phyloP scores from a whole-genome alignment of 2,888 invertebrate species.

The Lasius fuliginosus region DNA sequence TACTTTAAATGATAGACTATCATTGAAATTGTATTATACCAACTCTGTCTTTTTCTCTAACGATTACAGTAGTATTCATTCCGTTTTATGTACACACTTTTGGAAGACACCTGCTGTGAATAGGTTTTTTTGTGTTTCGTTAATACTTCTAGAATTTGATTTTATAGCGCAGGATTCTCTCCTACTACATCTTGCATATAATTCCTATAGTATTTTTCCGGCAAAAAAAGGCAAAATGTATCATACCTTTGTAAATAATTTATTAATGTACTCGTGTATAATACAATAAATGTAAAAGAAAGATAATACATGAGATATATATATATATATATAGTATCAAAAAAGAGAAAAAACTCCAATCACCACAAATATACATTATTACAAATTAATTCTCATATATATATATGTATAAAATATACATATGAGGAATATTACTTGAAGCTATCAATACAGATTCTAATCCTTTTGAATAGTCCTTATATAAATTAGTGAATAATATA shows the following conservation, averaged over 20 bases:
- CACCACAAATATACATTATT: slow-evolving; percentile 75
- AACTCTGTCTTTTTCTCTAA: not conserved
- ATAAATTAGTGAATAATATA: slow-evolving; percentile 36
- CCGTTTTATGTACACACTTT: slow-evolving; percentile 8
- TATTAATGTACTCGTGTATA: slow-evolving; percentile 82
- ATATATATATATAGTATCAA: slow-evolving; percentile 48
- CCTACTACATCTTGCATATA: slow-evolving; percentile 12
- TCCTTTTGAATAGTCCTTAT: slow-evolving; percentile 33
- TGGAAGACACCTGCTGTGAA: not conserved
- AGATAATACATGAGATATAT: slow-evolving; percentile 70
- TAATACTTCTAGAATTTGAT: slow-evolving; percentile 20
- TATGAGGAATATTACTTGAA: slow-evolving; percentile 56
- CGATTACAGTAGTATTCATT: slow-evolving; percentile 16
- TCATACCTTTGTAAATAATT: slow-evolving; percentile 84
- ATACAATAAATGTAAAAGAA: slow-evolving; percentile 81
- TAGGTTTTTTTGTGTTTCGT: not conserved
- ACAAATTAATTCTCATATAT: slow-evolving; percentile 59
- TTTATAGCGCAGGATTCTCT: slow-evolving; percentile 21
- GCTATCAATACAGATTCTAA: slow-evolving; percentile 46
- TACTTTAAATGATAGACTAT: slow-evolving; percentile 32
- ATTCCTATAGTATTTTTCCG: slow-evolving; percentile 48
- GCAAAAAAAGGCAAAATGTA: slow-evolving; percentile 73
- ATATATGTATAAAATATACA: not conserved
- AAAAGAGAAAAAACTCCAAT: slow-evolving; percentile 70
- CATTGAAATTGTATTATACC: slow-evolving; percentile 48